These are phyloP conservation scores for Sinocyclocheilus maitianheensis DNA, from an alignment of 2,113 vertebrate species.

Conservation along the genomic window DNA sequence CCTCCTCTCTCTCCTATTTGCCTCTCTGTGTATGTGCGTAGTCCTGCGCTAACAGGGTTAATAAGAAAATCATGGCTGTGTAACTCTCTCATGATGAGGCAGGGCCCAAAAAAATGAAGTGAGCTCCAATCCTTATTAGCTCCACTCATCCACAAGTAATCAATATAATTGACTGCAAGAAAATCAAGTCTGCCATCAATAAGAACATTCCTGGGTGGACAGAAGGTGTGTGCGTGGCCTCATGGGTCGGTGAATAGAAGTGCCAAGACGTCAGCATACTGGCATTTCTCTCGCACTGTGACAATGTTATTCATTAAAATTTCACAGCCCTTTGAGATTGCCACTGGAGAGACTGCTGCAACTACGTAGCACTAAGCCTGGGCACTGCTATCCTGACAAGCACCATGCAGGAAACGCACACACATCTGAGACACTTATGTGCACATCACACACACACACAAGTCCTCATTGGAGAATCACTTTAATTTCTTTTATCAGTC, in stretches of 20 bases:
- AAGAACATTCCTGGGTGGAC: slow-evolving; percentile 52
- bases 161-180: slow-evolving; percentile 75
- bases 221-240: slow-evolving; percentile 20
- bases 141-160: slow-evolving; percentile 78
- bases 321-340: slow-evolving; percentile 44
- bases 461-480: background rate
- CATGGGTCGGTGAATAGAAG: slow-evolving; percentile 51
- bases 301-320: slow-evolving; percentile 54
- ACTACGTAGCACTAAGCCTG: slow-evolving; percentile 21
- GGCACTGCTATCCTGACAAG: background rate
- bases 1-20: slow-evolving; percentile 38
- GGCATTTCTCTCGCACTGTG: slow-evolving; percentile 23
- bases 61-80: slow-evolving; percentile 73
- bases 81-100: slow-evolving; percentile 58
- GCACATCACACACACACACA: slow-evolving; percentile 11
- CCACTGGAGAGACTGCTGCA: slow-evolving; percentile 59
- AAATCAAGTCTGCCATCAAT: slow-evolving; percentile 65
- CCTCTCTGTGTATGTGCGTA: slow-evolving; percentile 52
- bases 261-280: background rate
- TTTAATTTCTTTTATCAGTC: slow-evolving; percentile 38
- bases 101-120: slow-evolving; percentile 52
- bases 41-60: slow-evolving; percentile 68
- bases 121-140: slow-evolving; percentile 72
- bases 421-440: background rate
- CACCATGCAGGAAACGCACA: slow-evolving; percentile 4